Evolutionary conservation across 2,888 invertebrate species (phyloP).

Genomic region (Agrotis exclamationis): DNA sequence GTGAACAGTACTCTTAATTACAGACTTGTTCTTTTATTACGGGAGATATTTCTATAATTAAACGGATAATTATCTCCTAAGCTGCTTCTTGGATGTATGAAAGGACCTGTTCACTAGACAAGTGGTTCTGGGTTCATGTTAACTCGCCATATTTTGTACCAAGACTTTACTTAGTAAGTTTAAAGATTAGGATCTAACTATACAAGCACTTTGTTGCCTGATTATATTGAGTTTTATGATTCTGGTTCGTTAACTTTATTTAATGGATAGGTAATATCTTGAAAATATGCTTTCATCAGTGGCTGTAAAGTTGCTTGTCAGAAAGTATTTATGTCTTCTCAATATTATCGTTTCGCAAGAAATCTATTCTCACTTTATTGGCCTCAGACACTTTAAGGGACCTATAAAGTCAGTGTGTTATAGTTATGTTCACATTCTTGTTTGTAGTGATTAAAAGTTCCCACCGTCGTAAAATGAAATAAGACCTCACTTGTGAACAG

Average conservation of each 20-base stretch:
- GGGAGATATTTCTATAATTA: conserved; percentile 41
- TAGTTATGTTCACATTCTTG: background rate
- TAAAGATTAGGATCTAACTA: background rate
- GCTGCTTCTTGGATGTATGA: conserved; percentile 21
- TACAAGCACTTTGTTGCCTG: conserved; percentile 24
- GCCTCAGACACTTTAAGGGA: conserved; percentile 16
- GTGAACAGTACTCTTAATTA: conserved; percentile 57
- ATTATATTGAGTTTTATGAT: conserved; percentile 34
- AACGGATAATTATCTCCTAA: conserved; percentile 34
- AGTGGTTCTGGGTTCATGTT: background rate
- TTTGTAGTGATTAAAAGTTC: background rate
- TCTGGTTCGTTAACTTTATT: conserved; percentile 23
- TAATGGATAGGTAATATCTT: conserved; percentile 15
- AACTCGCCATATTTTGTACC: background rate
- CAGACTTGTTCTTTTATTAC: conserved; percentile 30
- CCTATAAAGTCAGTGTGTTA: conserved; percentile 2
- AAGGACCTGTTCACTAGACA: background rate
- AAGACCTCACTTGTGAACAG: background rate
- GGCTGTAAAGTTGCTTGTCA: conserved; percentile 20
- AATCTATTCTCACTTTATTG: conserved; percentile 16
- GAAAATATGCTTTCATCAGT: conserved; percentile 18
- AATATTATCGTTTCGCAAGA: conserved; percentile 10
- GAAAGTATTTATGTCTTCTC: conserved; percentile 4
- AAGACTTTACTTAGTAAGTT: conserved; percentile 1
- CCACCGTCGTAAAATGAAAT: background rate